Evolutionary conservation across 2,113 vertebrate species (phyloP).

Genomic region (Urocolius indicus): DNA sequence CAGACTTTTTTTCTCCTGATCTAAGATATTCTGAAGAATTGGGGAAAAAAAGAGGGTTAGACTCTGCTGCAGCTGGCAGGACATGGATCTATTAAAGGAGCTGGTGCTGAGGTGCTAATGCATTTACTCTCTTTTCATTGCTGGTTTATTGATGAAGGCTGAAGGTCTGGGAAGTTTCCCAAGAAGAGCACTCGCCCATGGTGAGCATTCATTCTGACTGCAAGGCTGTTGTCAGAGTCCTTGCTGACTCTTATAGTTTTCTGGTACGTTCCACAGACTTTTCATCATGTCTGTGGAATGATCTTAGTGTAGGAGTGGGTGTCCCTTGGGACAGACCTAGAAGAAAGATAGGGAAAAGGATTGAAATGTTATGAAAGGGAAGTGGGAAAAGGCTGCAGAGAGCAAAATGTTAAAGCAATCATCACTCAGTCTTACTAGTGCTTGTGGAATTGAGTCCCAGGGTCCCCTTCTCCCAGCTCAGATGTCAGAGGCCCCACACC

Average conservation of each 20-base stretch:
- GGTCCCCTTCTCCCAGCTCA: not conserved
- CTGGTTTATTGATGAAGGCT: not conserved
- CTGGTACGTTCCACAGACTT: not conserved
- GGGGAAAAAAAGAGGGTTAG: not conserved
- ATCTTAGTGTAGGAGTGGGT: not conserved
- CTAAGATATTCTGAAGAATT: not conserved
- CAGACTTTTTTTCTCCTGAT: not conserved
- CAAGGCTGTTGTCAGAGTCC: not conserved
- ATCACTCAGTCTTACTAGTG: not conserved
- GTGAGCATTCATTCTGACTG: not conserved
- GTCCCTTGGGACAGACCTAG: not conserved
- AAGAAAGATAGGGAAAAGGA: not conserved
- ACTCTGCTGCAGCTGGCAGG: not conserved
- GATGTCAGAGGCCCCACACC: not conserved
- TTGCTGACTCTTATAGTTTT: not conserved
- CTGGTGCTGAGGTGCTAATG: not conserved
- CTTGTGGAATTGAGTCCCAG: not conserved
- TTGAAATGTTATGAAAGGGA: not conserved
- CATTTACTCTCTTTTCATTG: not conserved
- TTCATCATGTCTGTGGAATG: not conserved
- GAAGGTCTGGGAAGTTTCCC: constrained; percentile 10
- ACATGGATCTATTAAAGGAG: not conserved
- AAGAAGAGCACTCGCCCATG: not conserved
- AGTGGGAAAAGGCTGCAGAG: not conserved
- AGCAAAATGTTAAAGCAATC: not conserved